phyloP scores from a whole-genome alignment of 2,888 invertebrate species.

The Nymphalis polychloros region DNA sequence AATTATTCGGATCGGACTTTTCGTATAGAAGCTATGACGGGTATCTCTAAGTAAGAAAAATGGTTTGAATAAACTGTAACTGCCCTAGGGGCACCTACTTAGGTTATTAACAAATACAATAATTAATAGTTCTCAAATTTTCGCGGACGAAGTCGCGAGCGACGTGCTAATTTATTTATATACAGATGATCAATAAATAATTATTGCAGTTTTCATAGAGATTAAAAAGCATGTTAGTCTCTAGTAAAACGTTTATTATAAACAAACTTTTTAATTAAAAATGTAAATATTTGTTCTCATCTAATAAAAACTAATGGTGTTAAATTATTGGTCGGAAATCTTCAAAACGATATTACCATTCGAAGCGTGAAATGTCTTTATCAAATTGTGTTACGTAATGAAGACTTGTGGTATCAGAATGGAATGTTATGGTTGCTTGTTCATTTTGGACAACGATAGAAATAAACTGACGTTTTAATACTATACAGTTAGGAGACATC shows the following conservation, averaged over 20 bases:
- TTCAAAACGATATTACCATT: constrained; percentile 22
- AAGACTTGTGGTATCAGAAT: not conserved
- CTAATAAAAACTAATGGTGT: constrained; percentile 18
- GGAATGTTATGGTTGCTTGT: not conserved
- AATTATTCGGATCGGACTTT: too few species aligned
- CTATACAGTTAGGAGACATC: not conserved
- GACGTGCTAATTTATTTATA: too few species aligned
- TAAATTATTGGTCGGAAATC: not conserved
- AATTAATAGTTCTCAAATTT: too few species aligned
- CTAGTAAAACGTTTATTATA: not conserved
- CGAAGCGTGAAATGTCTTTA: constrained; percentile 19
- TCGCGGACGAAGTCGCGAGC: too few species aligned
- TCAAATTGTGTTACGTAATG: constrained; percentile 3
- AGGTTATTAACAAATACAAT: too few species aligned
- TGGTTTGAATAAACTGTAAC: too few species aligned
- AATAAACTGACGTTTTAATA: not conserved
- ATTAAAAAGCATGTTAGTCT: not conserved
- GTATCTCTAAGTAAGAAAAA: too few species aligned
- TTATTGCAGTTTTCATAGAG: too few species aligned
- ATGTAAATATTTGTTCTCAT: constrained; percentile 19
- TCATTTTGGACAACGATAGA: not conserved
- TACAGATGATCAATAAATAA: too few species aligned
- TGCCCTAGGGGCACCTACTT: too few species aligned
- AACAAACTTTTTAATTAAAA: constrained; percentile 7
- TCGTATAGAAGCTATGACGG: too few species aligned